Evolutionary conservation across 2,797 vertebrate genomes (phyloP), one percentile per base, ranked within the genome.

Genomic region (Taeniopygia guttata): DNA sequence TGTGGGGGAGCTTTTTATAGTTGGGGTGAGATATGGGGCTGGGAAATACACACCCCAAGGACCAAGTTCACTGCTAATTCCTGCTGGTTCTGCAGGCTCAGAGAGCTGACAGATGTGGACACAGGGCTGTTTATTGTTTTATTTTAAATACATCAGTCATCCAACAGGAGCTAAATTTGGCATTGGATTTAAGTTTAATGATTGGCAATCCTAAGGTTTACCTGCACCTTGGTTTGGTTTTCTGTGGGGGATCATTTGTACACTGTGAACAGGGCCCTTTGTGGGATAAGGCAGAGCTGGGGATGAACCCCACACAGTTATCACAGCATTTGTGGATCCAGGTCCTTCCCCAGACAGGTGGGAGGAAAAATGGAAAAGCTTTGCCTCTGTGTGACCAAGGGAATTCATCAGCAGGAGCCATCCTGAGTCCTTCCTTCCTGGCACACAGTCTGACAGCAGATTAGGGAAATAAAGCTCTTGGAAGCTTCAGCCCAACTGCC

Each of bases 81-180:
- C 48, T 94, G 46, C 48, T 64, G 43, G 22, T 16, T 87, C 75
- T 91, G 40, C 49, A 59, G 67, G n/a, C 26, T 60, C 11, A 16
- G 62, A 56, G 59, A 64, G 54, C 62, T 43, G 51, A 10, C 32
- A 64, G 66, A 16, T 49, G 27, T 60, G 64, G 62, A 45, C 34
- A 36, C 16, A 23, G n/a, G 45, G 54, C 42, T 90, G 40, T 43
- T 89, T 40, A 38, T 49, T 68, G 34, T 64, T 90, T 72, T 62
- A 29, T 82, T 83, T 67, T 34, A 38, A 67, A 29, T 16, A 23
- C 13, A 62, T 52, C 42, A 36, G 0, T 75, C 0, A 0, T 43
- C 43, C 46, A 40, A 22, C 27, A 60, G 46, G 38, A 63, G n/a
- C 29, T 82, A 45, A 16, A 16, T 94, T 84, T 87, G 60, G 29